phyloP scores from a whole-genome alignment of 2,888 invertebrate species.

The Cybosia mesomella region DNA sequence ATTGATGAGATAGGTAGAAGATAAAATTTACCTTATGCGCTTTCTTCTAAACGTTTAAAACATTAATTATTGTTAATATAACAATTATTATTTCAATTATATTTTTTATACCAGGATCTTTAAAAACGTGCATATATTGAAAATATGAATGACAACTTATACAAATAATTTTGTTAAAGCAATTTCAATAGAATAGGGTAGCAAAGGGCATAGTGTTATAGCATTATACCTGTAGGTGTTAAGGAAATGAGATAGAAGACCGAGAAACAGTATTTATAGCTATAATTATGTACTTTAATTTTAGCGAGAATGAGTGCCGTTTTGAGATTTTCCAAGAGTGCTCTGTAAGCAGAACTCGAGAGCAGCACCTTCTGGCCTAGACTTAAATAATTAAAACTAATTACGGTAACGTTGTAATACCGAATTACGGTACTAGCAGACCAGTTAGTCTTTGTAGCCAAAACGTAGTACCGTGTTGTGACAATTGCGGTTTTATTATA shows the following conservation, averaged over 20 bases:
- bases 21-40: no score
- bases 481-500: background rate
- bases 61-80: no score
- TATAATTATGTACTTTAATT: slow-evolving; percentile 19
- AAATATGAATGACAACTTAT: no score
- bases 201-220: no score
- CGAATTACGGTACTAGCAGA: slow-evolving; percentile 5
- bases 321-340: slow-evolving; percentile 30
- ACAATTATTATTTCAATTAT: no score
- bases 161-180: no score
- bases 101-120: no score
- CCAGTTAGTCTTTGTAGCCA: background rate
- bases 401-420: slow-evolving; percentile 23
- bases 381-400: slow-evolving; percentile 42
- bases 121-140: no score
- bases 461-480: background rate
- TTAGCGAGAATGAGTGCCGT: slow-evolving; percentile 17
- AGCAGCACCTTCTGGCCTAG: slow-evolving; percentile 25
- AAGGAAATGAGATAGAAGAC: background rate
- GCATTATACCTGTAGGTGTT: no score
- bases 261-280: background rate
- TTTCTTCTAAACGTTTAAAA: no score
- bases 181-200: no score
- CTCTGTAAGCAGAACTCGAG: slow-evolving; percentile 33
- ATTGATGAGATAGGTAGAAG: no score